Evolutionary conservation across 2,888 invertebrate genomes (phyloP), one percentile per base, ranked within the genome.

Genomic region (Pseudococcus longispinus): DNA sequence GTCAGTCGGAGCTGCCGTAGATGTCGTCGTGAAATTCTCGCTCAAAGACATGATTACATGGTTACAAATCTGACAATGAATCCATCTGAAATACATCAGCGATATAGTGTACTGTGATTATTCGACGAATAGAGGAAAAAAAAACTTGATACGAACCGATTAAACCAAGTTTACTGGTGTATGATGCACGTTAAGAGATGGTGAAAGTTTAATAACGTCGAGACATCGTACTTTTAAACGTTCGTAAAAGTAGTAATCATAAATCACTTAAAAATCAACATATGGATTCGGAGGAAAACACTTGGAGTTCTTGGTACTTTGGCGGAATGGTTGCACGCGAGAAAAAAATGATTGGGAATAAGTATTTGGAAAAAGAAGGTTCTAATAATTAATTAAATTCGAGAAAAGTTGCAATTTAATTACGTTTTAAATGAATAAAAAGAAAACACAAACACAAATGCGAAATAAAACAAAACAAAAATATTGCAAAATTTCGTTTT

Each of bases 11-110:
- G 44, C 32, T n/a, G 23, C 23, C 0, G 82, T 44, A 20, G 46
- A 82, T 23, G 42, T 5, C n/a, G 13, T 46, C 6, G 20, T 44
- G 11, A n/a, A 18, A 80, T 80, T 80, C 11, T 82, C 46, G 5
- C 20, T 82, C 13, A 15, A 42, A 42, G 82, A 42, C 82, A 82
- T 82, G 37, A 42, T 82, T 42, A 82, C 70, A 70, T 70, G 29
- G 6, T 70, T 29, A 29, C 18, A 1, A 70, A 15, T 70, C 5
- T 29, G 15, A 26, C 18, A 70, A 15, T 18, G 70, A 70, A 29
- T 70, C 29, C 70, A 70, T 70, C 70, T 70, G 29, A 20, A 29
- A 70, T 5, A 29, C 15, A 1, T 0, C 15, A 9, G 9, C 15
- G 70, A 15, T 70, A 70, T 29, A 29, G 44, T 46, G 15, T 65